These are phyloP conservation scores for Triplophysa siluroides DNA, from an alignment of 2,113 vertebrate genomes.

Conservation along the genomic window DNA sequence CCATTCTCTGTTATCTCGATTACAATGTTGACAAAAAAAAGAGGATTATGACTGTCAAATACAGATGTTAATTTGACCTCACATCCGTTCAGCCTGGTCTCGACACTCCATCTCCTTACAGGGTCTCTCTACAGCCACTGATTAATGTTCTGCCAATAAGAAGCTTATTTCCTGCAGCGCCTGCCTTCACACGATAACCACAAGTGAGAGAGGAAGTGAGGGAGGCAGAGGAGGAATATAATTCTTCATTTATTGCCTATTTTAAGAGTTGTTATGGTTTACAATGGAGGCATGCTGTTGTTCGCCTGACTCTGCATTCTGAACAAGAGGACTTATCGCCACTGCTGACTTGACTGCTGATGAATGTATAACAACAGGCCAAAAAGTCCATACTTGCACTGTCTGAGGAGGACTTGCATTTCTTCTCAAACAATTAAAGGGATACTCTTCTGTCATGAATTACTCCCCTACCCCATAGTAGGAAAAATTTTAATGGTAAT, in stretches of 20 bases:
- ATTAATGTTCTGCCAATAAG: slow-evolving; percentile 38
- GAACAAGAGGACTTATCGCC: slow-evolving; percentile 6
- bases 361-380: not conserved
- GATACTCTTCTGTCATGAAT: not conserved
- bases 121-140: not conserved
- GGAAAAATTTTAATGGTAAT: too few relatives aligned
- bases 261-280: slow-evolving; percentile 4
- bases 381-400: not conserved
- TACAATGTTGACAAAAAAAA: not conserved
- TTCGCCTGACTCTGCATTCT: slow-evolving; percentile 6
- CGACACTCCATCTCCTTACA: slow-evolving; percentile 8
- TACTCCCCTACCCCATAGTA: too few relatives aligned
- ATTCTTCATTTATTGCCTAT: slow-evolving; percentile 58
- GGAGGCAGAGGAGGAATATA: slow-evolving; percentile 49
- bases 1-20: not conserved
- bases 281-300: not conserved
- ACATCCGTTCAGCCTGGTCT: not conserved
- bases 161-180: slow-evolving; percentile 1
- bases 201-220: slow-evolving; percentile 31
- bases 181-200: slow-evolving; percentile 49
- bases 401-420: not conserved
- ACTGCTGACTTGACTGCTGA: slow-evolving; percentile 3
- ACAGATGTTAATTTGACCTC: not conserved
- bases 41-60: not conserved
- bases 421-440: not conserved